A percentile compares a stretch with the other conserved stretches of the same genome.
phyloP scores from a whole-genome alignment of 1,140 invertebrate species.

The Diorhabda elongata region DNA sequence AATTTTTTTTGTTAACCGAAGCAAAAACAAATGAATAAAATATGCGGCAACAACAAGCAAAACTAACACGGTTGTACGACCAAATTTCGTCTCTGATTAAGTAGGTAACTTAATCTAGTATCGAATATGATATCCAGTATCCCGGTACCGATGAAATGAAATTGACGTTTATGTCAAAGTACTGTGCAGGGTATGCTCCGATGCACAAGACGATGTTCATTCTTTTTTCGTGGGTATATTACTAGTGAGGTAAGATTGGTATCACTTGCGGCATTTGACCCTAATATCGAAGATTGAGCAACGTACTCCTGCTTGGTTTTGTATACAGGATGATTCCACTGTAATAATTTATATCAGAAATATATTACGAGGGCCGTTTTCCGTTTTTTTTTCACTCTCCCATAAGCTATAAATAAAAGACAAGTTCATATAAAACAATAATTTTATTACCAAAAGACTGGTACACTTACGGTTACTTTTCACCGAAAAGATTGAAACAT shows the following conservation, averaged over 20 bases:
- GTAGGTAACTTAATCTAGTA: slow-evolving; percentile 8
- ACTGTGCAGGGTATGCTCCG: slow-evolving; percentile 1
- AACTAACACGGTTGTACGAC: slow-evolving; percentile 12
- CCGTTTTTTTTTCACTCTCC: too few relatives aligned
- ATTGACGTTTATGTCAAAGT: slow-evolving; percentile 12
- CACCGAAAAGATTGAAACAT: too few relatives aligned
- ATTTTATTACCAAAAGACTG: too few relatives aligned
- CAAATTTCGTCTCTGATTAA: slow-evolving; percentile 12
- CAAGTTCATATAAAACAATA: too few relatives aligned
- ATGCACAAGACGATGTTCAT: not conserved
- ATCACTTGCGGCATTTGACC: slow-evolving; percentile 11
- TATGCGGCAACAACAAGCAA: slow-evolving; percentile 13
- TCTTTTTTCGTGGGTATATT: slow-evolving; percentile 5
- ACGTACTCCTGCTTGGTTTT: slow-evolving; percentile 6
- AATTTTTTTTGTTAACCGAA: not conserved
- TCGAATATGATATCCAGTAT: slow-evolving; percentile 1
- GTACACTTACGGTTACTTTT: too few relatives aligned
- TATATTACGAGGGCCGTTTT: too few relatives aligned
- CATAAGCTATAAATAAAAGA: too few relatives aligned
- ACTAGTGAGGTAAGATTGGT: not conserved
- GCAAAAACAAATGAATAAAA: slow-evolving; percentile 5
- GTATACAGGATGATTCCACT: not conserved
- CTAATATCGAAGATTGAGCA: slow-evolving; percentile 4
- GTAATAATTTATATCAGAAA: too few relatives aligned
- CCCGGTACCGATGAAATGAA: not conserved